Evolutionary conservation across 1,140 invertebrate species (phyloP), one percentile per base, ranked within the genome.

Genomic region (Caenorhabditis latens): DNA sequence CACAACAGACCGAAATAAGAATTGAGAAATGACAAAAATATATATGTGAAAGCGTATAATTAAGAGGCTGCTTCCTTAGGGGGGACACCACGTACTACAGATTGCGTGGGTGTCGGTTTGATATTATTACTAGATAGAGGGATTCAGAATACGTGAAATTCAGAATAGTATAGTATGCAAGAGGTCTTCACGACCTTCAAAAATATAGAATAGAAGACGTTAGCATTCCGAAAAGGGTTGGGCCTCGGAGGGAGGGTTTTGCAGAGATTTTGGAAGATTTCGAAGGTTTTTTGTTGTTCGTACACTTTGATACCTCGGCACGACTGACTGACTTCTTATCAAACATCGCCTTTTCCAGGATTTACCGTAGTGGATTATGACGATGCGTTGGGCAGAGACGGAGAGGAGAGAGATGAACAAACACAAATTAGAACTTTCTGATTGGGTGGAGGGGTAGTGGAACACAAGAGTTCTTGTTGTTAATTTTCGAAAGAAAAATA

Each of bases 291-390:
- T 50, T 71, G 65, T 71, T 43, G 40, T 71, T 71, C 65, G 42
- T 71, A 71, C 42, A 71, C 65, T 71, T 46, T 71, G 65, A 46
- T 46, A 71, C 65, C 24, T n/a, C 24, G 13, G n/a, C 63, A 65
- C 40, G 8, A 13, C 21, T n/a, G n/a, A n/a, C n/a, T n/a, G n/a
- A n/a, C n/a, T n/a, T 79, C 43, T 79, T 79, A 79, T 79, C 71
- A 79, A 79, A 79, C 43, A 79, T 79, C 71, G 11, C 32, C 16
- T 48, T 50, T 24, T 43, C 67, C 32, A 14, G 46, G 71, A 79
- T 79, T 50, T 79, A 79, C 46, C 9, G 46, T 79, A 21, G 63
- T 71, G 65, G 71, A 79, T 79, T 79, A 79, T 79, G 71, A 79
- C 71, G 46, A 24, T 11, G 43, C 40, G 67, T n/a, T 19, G 11